Conservation (phyloP, 2,797 vertebrate species). For the Merluccius polli region DNA sequence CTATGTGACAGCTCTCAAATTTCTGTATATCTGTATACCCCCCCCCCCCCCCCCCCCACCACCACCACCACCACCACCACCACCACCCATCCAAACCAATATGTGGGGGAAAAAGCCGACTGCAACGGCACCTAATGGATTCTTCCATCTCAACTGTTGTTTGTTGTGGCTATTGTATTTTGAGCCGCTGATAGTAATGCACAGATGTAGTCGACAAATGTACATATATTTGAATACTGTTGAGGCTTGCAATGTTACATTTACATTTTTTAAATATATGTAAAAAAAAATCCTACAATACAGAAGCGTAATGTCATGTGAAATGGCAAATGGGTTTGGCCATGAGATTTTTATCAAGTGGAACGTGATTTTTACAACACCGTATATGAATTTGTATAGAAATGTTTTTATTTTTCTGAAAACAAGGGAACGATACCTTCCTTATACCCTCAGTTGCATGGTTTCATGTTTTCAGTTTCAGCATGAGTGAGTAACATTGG, state of each 20-base stretch:
- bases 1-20: too few species aligned
- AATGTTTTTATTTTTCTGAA: background rate
- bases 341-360: background rate
- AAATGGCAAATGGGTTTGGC: background rate
- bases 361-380: background rate
- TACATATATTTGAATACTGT: too few species aligned
- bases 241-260: too few species aligned
- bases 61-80: too few species aligned
- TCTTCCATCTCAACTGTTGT: too few species aligned
- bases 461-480: constrained; percentile 13
- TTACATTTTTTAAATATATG: background rate
- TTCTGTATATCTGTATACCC: too few species aligned
- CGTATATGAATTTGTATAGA: background rate
- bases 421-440: background rate
- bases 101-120: too few species aligned
- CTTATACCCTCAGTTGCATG: background rate
- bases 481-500: constrained; percentile 6
- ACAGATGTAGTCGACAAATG: too few species aligned
- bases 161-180: too few species aligned
- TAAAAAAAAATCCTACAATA: background rate
- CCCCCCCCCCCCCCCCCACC: too few species aligned
- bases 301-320: background rate
- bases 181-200: too few species aligned
- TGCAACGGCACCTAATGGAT: background rate
- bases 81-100: too few species aligned